A percentile compares a stretch with the other conserved stretches of the same genome.
Evolutionary conservation across 2,113 vertebrate species (phyloP).

Genomic region (Strix aluco): DNA sequence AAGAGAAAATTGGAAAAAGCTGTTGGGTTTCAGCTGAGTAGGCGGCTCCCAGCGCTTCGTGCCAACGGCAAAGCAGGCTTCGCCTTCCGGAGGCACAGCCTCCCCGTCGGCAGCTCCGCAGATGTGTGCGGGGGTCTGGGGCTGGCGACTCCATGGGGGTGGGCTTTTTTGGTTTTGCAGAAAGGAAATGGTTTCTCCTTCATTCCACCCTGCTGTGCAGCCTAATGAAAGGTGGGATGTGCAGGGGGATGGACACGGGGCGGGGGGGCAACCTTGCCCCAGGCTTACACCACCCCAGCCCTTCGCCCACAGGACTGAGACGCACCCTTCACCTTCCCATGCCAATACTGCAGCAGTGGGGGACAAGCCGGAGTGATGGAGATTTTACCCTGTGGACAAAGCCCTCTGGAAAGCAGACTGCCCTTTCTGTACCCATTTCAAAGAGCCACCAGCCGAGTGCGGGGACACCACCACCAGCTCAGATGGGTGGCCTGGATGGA

Average conservation of each 20-base stretch:
- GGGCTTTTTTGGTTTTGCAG: neutral
- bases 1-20: conserved; percentile 62
- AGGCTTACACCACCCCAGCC: neutral
- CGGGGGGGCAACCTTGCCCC: neutral
- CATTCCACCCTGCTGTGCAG: neutral
- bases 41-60: conserved; percentile 26
- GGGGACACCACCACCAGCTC: neutral
- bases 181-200: conserved; percentile 35
- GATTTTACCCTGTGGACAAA: neutral
- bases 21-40: conserved; percentile 62
- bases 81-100: conserved; percentile 55
- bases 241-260: neutral
- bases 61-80: conserved; percentile 47
- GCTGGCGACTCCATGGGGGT: neutral
- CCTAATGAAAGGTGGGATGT: neutral
- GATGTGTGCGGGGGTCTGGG: conserved; percentile 18
- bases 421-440: neutral
- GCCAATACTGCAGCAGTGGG: rapidly evolving
- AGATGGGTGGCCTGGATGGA: neutral
- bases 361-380: rapidly evolving
- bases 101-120: conserved; percentile 5
- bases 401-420: neutral
- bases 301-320: neutral
- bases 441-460: neutral
- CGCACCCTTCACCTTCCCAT: neutral